Percentiles rank a stretch among this genome's conserved stretches.
Conservation (phyloP, 2,113 vertebrate species). For the Ardeotis arabs region DNA sequence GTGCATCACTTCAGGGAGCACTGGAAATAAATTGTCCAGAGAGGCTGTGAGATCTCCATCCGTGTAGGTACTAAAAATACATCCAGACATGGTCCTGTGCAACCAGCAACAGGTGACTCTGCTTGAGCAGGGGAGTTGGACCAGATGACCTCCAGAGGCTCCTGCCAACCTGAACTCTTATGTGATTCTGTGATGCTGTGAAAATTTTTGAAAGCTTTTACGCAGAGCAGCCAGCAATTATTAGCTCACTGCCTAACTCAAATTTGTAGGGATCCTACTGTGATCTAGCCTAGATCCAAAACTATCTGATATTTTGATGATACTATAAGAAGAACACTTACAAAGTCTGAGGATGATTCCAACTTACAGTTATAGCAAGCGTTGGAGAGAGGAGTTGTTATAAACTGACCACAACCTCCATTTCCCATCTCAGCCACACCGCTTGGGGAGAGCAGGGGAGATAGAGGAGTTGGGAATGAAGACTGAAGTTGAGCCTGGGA, state of each 20-base stretch:
- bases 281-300: neutral
- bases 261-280: neutral
- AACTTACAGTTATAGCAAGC: neutral
- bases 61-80: neutral
- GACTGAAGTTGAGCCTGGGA: neutral
- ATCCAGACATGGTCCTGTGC: neutral
- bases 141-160: neutral
- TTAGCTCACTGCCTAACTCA: neutral
- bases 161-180: neutral
- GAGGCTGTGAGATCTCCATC: neutral
- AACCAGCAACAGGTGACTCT: neutral
- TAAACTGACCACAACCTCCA: too few relatives aligned
- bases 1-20: neutral
- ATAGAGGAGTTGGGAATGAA: neutral
- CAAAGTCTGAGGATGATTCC: neutral
- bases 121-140: rapidly evolving
- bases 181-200: neutral
- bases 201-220: neutral
- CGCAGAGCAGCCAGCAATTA: neutral
- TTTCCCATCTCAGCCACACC: too few relatives aligned
- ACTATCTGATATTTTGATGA: neutral
- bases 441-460: neutral
- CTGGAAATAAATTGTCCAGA: neutral
- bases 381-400: too few relatives aligned
- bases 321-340: neutral